Evolutionary conservation across 2,797 vertebrate species (phyloP), one percentile per base, ranked within the genome.

Genomic region (Furcifer pardalis): DNA sequence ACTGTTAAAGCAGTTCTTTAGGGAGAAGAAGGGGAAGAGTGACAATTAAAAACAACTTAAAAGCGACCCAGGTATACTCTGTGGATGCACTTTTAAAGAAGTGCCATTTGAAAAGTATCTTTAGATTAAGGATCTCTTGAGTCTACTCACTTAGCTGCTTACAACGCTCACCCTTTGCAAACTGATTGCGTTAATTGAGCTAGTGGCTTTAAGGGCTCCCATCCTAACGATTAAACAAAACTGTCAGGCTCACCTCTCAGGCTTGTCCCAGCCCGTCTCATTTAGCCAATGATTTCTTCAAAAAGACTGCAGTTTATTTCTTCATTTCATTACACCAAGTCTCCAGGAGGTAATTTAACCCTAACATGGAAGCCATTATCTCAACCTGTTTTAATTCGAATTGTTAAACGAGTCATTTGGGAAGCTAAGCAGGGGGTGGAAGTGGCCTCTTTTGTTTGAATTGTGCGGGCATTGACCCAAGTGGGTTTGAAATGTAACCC

Each of bases 361-460:
- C 89, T 90, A 87, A 93, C 94, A 93, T 89, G 83, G 74, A 76
- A 79, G 49, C 91, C 44, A 85, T 92, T 94, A 92, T 88, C 79
- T 87, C 84, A 92, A 85, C 84, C 40, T 66, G 35, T 74, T 90
- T 94, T 95, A 90, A 89, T 93, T 86, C 92, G 89, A 89, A 83
- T 77, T 86, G 86, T 89, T 90, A 92, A 88, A 91, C 89, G 86
- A 91, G 82, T 93, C 94, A 83, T 56, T 76, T 23, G 6, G 59
- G 80, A 74, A 32, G 60, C 74, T 81, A 81, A 78, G 35, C 74
- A 52, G 74, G 49, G 74, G 23, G 7, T 1, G 6, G 62, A 27
- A n/a, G 25, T 80, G 30, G 44, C 1, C 10, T 68, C 59, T 27
- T 65, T 66, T 52, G 44, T 52, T 69, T 59, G 49, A 69, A 77